Evolutionary conservation across 2,888 invertebrate genomes (phyloP), one percentile per base, ranked within the genome.

Genomic region (Acleris laterana): DNA sequence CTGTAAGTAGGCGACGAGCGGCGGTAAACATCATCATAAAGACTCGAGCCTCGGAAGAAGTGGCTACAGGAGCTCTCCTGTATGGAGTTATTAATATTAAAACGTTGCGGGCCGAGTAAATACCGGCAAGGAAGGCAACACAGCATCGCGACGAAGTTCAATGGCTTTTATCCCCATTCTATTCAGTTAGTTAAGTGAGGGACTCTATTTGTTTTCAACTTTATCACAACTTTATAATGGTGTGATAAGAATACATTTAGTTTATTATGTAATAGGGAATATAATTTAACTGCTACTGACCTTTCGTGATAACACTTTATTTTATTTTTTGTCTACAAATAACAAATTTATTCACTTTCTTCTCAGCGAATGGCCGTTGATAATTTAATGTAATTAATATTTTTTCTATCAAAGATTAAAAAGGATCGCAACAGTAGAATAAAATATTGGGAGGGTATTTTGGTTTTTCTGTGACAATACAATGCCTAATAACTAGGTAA

Each of bases 61-160:
- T 77, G 78, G 79, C 81, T 79, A 77, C 84, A 81, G 81, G 83
- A 85, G 80, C 80, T 72, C 80, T 82, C 81, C 76, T 86, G 84
- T 87, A 85, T 83, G 79, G 81, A 77, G 89, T 87, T 89, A 90
- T 90, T 86, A 90, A 91, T 90, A 88, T 87, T 90, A 85, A 88
- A 90, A 81, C 85, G 82, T 75, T 74, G 80, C 79, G 79, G 78
- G 77, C 74, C 79, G 79, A 73, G 84, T 83, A 86, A 86, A 88
- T 87, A 85, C 84, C 73, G 77, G 73, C 84, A 78, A 81, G 80
- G 77, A 78, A 38, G 77, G 77, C 74, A 77, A 72, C 73, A 71
- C 75, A 72, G 73, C 74, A 72, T 73, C 70, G 72, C 74, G 75
- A 75, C 74, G 70, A 71, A 76, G 80, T 81, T 80, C 79, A 82